Conservation (phyloP, 2,113 vertebrate species). For the Addax nasomaculatus region DNA sequence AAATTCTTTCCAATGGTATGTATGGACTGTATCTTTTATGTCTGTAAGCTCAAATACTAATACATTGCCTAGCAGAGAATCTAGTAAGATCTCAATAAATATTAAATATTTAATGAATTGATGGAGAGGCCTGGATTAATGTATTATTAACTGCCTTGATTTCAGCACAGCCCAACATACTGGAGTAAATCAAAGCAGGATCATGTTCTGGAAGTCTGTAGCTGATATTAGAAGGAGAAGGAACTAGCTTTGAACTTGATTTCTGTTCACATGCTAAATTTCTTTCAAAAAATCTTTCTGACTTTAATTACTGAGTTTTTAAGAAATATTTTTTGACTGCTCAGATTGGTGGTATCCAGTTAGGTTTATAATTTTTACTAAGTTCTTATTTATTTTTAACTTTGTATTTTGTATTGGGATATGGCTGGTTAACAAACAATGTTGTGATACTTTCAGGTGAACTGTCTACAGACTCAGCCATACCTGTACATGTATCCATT, state of each 20-base stretch:
- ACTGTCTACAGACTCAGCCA: neutral
- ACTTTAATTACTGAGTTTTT: neutral
- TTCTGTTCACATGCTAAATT: neutral
- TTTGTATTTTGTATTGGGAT: neutral
- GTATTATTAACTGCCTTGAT: neutral
- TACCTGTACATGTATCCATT: neutral
- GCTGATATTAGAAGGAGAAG: neutral
- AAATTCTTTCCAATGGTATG: neutral
- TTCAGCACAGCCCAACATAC: neutral
- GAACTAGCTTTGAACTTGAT: neutral
- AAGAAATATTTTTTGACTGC: neutral
- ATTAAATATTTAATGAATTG: neutral
- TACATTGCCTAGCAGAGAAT: neutral
- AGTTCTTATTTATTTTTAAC: neutral
- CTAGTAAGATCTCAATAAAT: neutral
- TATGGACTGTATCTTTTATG: neutral
- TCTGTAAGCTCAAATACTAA: neutral
- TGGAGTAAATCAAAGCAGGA: neutral
- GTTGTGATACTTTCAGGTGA: neutral
- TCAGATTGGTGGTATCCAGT: neutral
- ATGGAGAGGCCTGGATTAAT: neutral
- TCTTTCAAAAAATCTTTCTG: neutral
- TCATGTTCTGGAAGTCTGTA: neutral
- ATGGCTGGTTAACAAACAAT: neutral
- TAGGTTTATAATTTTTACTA: neutral